Conservation (phyloP, 1,140 invertebrate species). For the Diabrotica undecimpunctata region DNA sequence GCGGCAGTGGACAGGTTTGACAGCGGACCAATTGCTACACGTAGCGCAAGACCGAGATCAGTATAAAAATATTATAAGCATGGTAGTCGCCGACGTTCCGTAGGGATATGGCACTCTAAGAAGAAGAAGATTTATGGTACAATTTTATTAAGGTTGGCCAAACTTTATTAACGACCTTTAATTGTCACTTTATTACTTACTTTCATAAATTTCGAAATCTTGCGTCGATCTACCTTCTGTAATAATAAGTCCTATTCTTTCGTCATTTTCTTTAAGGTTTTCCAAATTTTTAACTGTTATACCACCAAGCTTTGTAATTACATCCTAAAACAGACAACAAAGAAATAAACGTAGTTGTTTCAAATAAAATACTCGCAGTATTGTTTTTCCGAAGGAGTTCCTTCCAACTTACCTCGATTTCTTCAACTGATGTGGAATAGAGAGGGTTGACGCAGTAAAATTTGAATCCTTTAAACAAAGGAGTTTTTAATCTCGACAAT, state of each 20-base stretch:
- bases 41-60: too few relatives aligned
- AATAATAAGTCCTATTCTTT: slow-evolving; percentile 36
- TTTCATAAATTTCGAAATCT: slow-evolving; percentile 39
- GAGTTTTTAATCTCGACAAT: slow-evolving; percentile 27
- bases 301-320: slow-evolving; percentile 34
- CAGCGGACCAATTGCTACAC: too few relatives aligned
- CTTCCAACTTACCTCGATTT: slow-evolving; percentile 36
- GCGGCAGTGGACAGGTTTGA: too few relatives aligned
- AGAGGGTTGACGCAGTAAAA: slow-evolving; percentile 38
- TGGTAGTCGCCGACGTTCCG: too few relatives aligned
- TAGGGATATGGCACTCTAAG: too few relatives aligned
- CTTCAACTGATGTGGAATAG: slow-evolving; percentile 27
- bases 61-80: too few relatives aligned
- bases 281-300: slow-evolving; percentile 29
- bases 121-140: too few relatives aligned
- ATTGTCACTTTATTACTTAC: slow-evolving; percentile 26
- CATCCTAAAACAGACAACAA: slow-evolving; percentile 29
- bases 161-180: too few relatives aligned
- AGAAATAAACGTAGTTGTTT: background rate
- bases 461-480: slow-evolving; percentile 39
- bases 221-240: slow-evolving; percentile 36
- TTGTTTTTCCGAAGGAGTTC: background rate
- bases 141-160: too few relatives aligned
- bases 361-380: too few relatives aligned
- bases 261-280: slow-evolving; percentile 30